Conservation (phyloP, 2,888 invertebrate genomes). For the Eurytoma californica region DNA sequence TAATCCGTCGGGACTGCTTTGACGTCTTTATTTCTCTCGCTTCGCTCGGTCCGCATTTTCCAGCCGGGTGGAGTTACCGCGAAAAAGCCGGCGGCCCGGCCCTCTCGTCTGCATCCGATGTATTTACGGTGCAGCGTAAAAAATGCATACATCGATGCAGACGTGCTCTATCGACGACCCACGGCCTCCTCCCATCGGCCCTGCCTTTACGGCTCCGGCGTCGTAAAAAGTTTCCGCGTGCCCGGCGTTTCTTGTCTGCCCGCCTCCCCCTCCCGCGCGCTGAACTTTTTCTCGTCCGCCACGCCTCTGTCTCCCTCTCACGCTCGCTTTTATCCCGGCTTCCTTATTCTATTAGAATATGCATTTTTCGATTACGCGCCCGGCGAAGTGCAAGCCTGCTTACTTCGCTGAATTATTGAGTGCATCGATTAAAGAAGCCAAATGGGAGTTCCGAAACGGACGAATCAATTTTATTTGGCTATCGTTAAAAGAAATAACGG, state of each 20-base stretch:
- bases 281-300: not conserved
- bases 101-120: constrained; percentile 46
- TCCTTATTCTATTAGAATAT: constrained; percentile 32
- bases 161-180: constrained; percentile 49
- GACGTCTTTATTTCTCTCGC: constrained; percentile 47
- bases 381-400: too few relatives aligned
- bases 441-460: too few relatives aligned
- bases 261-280: not conserved
- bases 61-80: not conserved
- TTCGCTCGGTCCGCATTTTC: constrained; percentile 14
- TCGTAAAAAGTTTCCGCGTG: constrained; percentile 45
- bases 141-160: constrained; percentile 49
- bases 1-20: constrained; percentile 46
- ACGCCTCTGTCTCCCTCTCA: not conserved
- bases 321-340: not conserved
- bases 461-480: too few relatives aligned
- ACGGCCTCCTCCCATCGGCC: not conserved
- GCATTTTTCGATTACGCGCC: not conserved
- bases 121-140: constrained; percentile 47
- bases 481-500: too few relatives aligned
- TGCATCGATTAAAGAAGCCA: not conserved
- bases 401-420: too few relatives aligned
- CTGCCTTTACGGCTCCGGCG: not conserved
- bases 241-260: constrained; percentile 27
- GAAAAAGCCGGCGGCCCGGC: constrained; percentile 1